Conservation (phyloP, 2,888 invertebrate genomes). For the Dicranocentrus wangi region DNA sequence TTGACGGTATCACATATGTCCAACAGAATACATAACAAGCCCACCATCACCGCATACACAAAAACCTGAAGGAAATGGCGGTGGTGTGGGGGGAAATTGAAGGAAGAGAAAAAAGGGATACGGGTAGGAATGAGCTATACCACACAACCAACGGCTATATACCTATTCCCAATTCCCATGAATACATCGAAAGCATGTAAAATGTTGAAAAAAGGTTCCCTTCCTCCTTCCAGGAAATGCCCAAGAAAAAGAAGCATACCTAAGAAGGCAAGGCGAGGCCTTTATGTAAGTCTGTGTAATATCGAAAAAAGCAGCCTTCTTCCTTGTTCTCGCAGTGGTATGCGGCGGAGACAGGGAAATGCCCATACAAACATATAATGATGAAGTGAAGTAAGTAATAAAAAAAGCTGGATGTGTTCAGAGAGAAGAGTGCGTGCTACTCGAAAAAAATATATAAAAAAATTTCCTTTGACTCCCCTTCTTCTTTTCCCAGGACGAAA, state of each 20-base stretch:
- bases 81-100: no score
- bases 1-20: no score
- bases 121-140: not conserved
- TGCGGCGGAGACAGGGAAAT: not conserved
- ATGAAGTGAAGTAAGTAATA: conserved; percentile 21
- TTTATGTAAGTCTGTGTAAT: not conserved
- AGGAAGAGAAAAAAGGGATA: not conserved
- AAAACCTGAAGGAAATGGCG: conserved; percentile 6
- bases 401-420: conserved; percentile 10
- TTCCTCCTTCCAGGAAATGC: conserved; percentile 31
- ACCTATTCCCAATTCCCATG: no score
- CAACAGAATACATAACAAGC: conserved; percentile 4
- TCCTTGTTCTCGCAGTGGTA: not conserved
- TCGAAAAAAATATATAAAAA: conserved; percentile 12
- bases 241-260: conserved; percentile 6
- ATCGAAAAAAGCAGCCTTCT: not conserved
- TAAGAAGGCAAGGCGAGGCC: conserved; percentile 3
- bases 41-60: no score
- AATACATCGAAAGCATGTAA: not conserved
- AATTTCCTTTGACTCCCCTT: conserved; percentile 33
- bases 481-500: conserved; percentile 36
- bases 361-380: no score
- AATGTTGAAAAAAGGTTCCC: conserved; percentile 21
- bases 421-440: no score
- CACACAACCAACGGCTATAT: no score